These are phyloP conservation scores for Muscidifurax raptorellus DNA, from an alignment of 1,140 invertebrate species.

Conservation along the genomic window DNA sequence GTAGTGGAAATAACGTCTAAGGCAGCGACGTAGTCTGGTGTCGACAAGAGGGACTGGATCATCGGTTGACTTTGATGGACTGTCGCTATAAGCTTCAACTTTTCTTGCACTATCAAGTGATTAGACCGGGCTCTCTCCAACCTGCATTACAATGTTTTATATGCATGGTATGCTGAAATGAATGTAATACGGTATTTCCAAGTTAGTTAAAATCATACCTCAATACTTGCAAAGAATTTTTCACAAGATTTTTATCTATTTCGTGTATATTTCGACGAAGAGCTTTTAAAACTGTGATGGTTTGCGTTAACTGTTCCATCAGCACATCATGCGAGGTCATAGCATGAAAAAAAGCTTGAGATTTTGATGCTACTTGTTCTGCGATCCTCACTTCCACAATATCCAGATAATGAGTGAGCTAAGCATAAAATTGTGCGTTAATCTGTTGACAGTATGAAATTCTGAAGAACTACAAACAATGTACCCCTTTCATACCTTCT, in stretches of 20 bases:
- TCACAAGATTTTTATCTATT: slow-evolving; percentile 87
- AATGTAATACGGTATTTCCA: background rate
- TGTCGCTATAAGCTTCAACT: slow-evolving; percentile 94
- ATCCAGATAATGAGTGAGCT: slow-evolving; percentile 96
- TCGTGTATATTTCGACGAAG: slow-evolving; percentile 82
- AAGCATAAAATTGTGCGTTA: slow-evolving; percentile 58
- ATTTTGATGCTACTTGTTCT: slow-evolving; percentile 96
- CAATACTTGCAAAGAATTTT: slow-evolving; percentile 87
- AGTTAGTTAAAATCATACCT: slow-evolving; percentile 64
- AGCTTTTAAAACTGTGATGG: slow-evolving; percentile 86
- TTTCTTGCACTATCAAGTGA: slow-evolving; percentile 80
- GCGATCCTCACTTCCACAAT: slow-evolving; percentile 97
- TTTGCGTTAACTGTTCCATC: slow-evolving; percentile 91
- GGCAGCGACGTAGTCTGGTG: slow-evolving; percentile 97
- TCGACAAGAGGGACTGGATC: slow-evolving; percentile 94
- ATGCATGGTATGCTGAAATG: background rate
- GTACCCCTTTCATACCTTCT: slow-evolving; percentile 77
- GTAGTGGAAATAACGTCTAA: slow-evolving; percentile 97
- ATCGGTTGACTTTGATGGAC: slow-evolving; percentile 98
- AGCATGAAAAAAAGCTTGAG: slow-evolving; percentile 96
- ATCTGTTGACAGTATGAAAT: background rate
- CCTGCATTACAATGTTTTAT: slow-evolving; percentile 52
- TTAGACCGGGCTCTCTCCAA: slow-evolving; percentile 80
- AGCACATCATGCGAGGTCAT: slow-evolving; percentile 97
- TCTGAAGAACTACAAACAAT: slow-evolving; percentile 13